Evolutionary conservation across 2,888 invertebrate genomes (phyloP), one percentile per base, ranked within the genome.

Genomic region (Sphaerophoria rueppellii): DNA sequence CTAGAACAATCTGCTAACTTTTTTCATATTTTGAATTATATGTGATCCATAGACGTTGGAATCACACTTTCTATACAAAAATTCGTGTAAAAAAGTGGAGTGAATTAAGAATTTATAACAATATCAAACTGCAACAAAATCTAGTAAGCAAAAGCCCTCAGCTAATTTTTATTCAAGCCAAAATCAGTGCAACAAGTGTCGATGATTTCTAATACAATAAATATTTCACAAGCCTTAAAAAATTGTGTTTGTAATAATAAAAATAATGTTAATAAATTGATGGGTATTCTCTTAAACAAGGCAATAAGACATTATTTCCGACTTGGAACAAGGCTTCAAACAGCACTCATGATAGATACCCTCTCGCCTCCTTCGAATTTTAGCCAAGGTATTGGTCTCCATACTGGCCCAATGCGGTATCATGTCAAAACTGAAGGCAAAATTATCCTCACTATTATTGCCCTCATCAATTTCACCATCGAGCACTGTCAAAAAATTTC

Each of bases 261-360:
- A 6, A 16, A 60, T 11, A 24, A 16, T 16, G 16, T n/a, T 40
- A 4, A 9, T 11, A 43, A 9, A 9, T 6, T 43, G 9, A 43
- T 11, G 4, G 40, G 0, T 7, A 43, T 4, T 60, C 9, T 43
- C 14, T 11, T 4, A 9, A 5, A 16, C 6, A 14, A 11, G 48
- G 40, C 67, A 67, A 6, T 67, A 67, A n/a, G 40, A 6, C 54
- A 32, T n/a, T 7, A 54, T 3, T 54, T 67, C 67, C 0, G 12
- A 16, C 5, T 12, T 67, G n/a, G 7, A 40, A n/a, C 67, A 67
- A 3, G 54, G 0, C n/a, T 67, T 67, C 24, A 67, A 50, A 9
- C 67, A 67, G 14, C 67, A 67, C 24, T 67, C 67, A 54, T 67
- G 40, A 24, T 67, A 67, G 54, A 67, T 67, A 2, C 67, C 67